phyloP scores from a whole-genome alignment of 2,797 vertebrate species.

The Phalanger gymnotis region DNA sequence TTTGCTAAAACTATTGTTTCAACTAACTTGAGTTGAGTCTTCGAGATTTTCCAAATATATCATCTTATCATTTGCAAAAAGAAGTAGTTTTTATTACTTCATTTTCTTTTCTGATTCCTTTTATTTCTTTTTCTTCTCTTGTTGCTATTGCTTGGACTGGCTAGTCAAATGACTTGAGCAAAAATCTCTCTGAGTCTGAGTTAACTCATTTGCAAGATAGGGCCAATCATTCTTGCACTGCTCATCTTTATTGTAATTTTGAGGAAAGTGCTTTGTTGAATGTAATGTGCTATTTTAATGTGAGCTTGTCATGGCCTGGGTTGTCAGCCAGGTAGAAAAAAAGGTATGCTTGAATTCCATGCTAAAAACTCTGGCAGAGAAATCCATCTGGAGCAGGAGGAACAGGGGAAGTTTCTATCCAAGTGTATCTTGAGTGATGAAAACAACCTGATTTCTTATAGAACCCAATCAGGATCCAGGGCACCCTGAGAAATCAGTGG shows the following conservation, averaged over 20 bases:
- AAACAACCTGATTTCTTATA: not conserved
- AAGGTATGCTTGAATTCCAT: not conserved
- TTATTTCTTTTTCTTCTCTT: too few species aligned
- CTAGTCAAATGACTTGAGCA: not conserved
- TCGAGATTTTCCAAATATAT: too few species aligned
- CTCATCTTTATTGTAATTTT: not conserved
- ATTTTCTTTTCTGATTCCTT: too few species aligned
- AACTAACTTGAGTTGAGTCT: too few species aligned
- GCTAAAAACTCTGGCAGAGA: not conserved
- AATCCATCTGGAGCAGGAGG: not conserved
- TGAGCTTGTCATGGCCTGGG: not conserved
- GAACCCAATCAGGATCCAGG: not conserved
- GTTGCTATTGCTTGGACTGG: not conserved
- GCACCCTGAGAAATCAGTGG: not conserved
- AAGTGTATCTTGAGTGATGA: not conserved
- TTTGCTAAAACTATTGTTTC: too few species aligned
- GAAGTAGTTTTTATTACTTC: too few species aligned
- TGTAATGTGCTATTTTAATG: not conserved
- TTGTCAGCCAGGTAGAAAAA: not conserved
- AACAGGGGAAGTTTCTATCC: not conserved
- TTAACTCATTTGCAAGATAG: not conserved
- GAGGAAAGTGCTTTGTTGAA: not conserved
- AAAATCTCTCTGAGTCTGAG: not conserved
- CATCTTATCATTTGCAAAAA: too few species aligned
- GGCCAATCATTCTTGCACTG: not conserved